These are phyloP conservation scores for Leptinotarsa tumamoca DNA, from an alignment of 2,888 invertebrate species.

Conservation along the genomic window DNA sequence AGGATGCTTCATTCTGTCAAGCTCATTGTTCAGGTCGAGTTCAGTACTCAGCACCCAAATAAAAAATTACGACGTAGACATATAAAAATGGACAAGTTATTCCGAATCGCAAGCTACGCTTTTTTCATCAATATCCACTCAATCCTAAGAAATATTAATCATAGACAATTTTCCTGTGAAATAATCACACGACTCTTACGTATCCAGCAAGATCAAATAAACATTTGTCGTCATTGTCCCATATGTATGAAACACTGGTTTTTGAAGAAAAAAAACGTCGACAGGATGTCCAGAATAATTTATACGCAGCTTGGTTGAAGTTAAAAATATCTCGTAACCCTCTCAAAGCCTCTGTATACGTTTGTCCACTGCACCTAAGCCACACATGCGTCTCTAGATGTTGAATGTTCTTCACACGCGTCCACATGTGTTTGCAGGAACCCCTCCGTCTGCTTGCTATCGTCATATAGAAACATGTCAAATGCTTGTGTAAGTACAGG, in stretches of 20 bases:
- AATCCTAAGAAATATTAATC: background rate
- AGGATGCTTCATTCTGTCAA: no score
- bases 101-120: no score
- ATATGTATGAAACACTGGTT: slow-evolving; percentile 34
- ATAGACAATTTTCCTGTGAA: background rate
- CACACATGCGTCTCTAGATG: slow-evolving; percentile 56
- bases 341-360: slow-evolving; percentile 52
- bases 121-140: no score
- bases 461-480: slow-evolving; percentile 19
- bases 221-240: slow-evolving; percentile 29
- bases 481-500: slow-evolving; percentile 16
- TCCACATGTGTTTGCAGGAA: slow-evolving; percentile 58
- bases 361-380: slow-evolving; percentile 57
- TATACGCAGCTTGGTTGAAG: slow-evolving; percentile 48
- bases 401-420: slow-evolving; percentile 63
- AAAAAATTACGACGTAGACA: no score
- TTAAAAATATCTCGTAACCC: slow-evolving; percentile 62
- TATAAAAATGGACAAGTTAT: no score
- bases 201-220: slow-evolving; percentile 36
- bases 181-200: slow-evolving; percentile 26
- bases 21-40: no score
- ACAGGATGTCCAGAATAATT: slow-evolving; percentile 53
- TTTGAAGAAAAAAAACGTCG: slow-evolving; percentile 32
- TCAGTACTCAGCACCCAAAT: no score
- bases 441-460: slow-evolving; percentile 12